phyloP scores from a whole-genome alignment of 2,888 invertebrate species.

The Anaspis maculata region DNA sequence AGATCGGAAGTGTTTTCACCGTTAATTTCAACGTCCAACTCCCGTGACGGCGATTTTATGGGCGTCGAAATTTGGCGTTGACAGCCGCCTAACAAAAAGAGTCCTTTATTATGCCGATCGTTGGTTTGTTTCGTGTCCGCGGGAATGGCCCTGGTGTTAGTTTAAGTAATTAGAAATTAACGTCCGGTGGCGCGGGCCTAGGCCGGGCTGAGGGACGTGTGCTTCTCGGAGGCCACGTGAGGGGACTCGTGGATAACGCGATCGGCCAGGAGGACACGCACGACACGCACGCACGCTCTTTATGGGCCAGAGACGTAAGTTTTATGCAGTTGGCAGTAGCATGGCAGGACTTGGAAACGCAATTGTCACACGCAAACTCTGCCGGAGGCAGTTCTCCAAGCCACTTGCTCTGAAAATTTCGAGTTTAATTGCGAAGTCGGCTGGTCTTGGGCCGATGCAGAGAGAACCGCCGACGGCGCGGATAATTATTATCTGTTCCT shows the following conservation, averaged over 20 bases:
- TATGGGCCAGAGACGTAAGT: conserved; percentile 3
- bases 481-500: conserved; percentile 11
- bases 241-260: not conserved
- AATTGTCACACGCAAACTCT: conserved; percentile 9
- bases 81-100: conserved; percentile 10
- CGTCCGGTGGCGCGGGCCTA: conserved; percentile 6
- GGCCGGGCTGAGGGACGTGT: conserved; percentile 7
- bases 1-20: too few relatives aligned
- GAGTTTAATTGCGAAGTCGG: not conserved
- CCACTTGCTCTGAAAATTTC: conserved; percentile 1
- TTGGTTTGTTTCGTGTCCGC: conserved; percentile 12
- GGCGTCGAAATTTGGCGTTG: conserved; percentile 8
- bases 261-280: too few relatives aligned
- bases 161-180: conserved; percentile 14
- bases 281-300: conserved; percentile 10
- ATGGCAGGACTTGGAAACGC: conserved; percentile 11
- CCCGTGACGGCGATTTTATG: conserved; percentile 1
- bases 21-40: too few relatives aligned
- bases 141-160: conserved; percentile 8
- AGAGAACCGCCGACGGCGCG: conserved; percentile 4
- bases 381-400: conserved; percentile 5
- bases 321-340: conserved; percentile 1
- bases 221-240: conserved; percentile 5
- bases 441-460: conserved; percentile 4
- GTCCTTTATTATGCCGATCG: conserved; percentile 12